phyloP scores from a whole-genome alignment of 1,140 invertebrate genomes.

The Drosophila aff. region DNA sequence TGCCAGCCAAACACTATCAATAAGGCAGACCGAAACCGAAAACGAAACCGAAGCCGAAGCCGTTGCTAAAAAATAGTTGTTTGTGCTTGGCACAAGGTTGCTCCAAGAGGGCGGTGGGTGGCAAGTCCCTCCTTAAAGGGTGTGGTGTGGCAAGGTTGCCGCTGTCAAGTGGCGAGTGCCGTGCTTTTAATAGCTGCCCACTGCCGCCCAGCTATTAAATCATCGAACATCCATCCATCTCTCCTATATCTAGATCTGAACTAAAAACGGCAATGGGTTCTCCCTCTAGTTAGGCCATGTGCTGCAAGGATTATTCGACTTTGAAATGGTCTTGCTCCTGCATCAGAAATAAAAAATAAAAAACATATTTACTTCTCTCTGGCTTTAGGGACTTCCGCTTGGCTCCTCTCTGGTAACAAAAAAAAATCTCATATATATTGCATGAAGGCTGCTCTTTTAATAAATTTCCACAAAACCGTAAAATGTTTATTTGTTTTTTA shows the following conservation, averaged over 20 bases:
- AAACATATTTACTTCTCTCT: slow-evolving; percentile 15
- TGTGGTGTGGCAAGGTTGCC: slow-evolving; percentile 31
- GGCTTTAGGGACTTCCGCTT: slow-evolving; percentile 7
- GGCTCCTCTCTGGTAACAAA: slow-evolving; percentile 1
- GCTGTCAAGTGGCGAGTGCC: slow-evolving; percentile 51
- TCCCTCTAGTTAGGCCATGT: background rate
- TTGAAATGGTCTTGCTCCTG: slow-evolving; percentile 6
- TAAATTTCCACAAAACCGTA: slow-evolving; percentile 28
- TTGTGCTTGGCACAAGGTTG: slow-evolving; percentile 62
- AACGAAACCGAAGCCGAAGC: slow-evolving; percentile 35
- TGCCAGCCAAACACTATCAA: slow-evolving; percentile 63
- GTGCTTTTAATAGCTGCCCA: slow-evolving; percentile 56
- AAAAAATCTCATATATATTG: slow-evolving; percentile 20
- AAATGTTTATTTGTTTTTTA: slow-evolving; percentile 45
- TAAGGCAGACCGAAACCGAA: slow-evolving; percentile 34
- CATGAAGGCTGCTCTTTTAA: slow-evolving; percentile 24
- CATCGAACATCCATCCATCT: slow-evolving; percentile 31
- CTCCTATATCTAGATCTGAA: slow-evolving; percentile 18
- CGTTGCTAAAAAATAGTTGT: slow-evolving; percentile 45
- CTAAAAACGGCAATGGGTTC: slow-evolving; percentile 32
- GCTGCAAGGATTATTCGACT: slow-evolving; percentile 36
- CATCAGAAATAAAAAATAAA: slow-evolving; percentile 22
- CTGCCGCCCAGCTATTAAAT: slow-evolving; percentile 43
- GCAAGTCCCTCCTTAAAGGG: slow-evolving; percentile 10
- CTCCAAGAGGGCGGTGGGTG: background rate